phyloP scores from a whole-genome alignment of 2,797 vertebrate genomes.

The Tragelaphus oryx region DNA sequence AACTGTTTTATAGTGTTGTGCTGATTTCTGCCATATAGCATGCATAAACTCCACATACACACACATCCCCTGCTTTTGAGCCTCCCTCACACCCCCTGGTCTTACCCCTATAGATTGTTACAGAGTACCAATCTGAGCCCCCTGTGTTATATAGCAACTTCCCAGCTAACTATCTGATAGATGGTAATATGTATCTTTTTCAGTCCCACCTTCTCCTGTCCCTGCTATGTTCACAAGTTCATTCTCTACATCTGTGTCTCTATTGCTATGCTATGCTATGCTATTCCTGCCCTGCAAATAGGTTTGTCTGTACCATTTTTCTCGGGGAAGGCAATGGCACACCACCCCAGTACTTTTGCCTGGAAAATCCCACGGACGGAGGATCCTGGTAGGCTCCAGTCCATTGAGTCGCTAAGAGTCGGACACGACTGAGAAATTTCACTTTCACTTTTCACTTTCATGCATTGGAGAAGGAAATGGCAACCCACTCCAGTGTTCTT shows the following conservation, averaged over 20 bases:
- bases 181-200: not conserved
- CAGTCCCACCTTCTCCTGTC: not conserved
- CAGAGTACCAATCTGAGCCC: not conserved
- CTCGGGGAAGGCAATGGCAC: not conserved
- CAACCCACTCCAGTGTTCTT: too few species aligned
- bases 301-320: not conserved
- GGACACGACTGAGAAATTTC: too few species aligned
- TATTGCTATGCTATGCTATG: not conserved
- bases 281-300: not conserved
- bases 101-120: not conserved
- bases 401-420: too few species aligned
- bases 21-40: not conserved
- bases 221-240: not conserved
- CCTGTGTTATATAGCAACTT: not conserved
- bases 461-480: too few species aligned
- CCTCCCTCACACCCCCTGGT: fast-evolving
- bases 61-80: not conserved
- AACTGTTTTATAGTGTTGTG: not conserved
- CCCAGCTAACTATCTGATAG: not conserved
- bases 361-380: too few species aligned
- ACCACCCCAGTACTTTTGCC: too few species aligned
- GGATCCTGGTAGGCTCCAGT: too few species aligned
- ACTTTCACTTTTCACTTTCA: too few species aligned
- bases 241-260: not conserved
- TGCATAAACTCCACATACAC: not conserved